Conservation (phyloP, 2,797 vertebrate species). For the Pantherophis alleghaniensis region DNA sequence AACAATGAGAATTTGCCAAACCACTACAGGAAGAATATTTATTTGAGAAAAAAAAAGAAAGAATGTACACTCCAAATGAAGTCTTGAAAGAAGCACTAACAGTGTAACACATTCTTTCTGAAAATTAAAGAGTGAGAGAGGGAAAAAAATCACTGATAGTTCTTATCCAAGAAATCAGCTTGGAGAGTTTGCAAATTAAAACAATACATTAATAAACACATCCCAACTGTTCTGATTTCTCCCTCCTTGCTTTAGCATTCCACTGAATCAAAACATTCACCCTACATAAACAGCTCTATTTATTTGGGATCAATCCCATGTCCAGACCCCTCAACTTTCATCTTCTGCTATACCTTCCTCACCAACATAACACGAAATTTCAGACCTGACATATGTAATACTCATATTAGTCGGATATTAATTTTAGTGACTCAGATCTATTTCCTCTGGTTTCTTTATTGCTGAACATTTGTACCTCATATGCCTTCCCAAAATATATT, state of each 20-base stretch:
- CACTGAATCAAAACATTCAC: not conserved
- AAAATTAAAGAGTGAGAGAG: not conserved
- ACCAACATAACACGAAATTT: not conserved
- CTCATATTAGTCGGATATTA: not conserved
- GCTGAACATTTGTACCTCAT: not conserved
- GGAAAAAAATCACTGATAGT: not conserved
- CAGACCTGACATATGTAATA: not conserved
- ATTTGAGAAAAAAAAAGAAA: not conserved
- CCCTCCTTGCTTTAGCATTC: not conserved
- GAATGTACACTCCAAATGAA: not conserved
- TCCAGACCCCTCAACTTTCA: not conserved
- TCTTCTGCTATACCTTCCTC: not conserved
- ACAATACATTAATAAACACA: not conserved
- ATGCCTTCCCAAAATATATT: not conserved
- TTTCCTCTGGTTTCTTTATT: not conserved
- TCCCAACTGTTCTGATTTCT: not conserved
- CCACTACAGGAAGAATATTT: not conserved
- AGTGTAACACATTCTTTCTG: not conserved
- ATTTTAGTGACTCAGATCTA: not conserved
- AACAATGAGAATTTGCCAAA: not conserved
- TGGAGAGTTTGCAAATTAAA: not conserved
- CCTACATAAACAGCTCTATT: not conserved
- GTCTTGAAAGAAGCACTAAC: not conserved
- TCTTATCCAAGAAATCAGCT: not conserved
- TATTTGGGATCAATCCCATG: not conserved